These are phyloP conservation scores for Penaeus chinensis DNA, from an alignment of 1,140 invertebrate genomes.

Conservation along the genomic window DNA sequence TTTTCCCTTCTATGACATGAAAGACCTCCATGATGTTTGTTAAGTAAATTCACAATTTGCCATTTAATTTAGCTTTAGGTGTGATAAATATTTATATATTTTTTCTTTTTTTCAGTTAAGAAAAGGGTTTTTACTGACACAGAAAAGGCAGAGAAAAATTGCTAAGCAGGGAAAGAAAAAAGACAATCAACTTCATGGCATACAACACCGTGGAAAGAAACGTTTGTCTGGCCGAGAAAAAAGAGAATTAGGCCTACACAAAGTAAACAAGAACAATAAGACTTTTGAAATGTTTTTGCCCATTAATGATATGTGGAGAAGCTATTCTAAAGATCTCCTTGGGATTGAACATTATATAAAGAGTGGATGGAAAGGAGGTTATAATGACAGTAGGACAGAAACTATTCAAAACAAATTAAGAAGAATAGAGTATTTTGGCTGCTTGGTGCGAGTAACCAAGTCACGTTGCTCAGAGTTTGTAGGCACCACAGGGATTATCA, in stretches of 20 bases:
- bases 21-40: too few relatives aligned
- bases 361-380: slow-evolving; percentile 44
- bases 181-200: too few relatives aligned
- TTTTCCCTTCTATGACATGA: too few relatives aligned
- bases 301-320: slow-evolving; percentile 57
- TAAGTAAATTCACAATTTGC: too few relatives aligned
- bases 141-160: too few relatives aligned
- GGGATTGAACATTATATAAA: slow-evolving; percentile 40
- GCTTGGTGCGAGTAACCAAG: slow-evolving; percentile 48
- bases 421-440: slow-evolving; percentile 62
- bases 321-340: slow-evolving; percentile 52
- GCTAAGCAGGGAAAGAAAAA: too few relatives aligned
- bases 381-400: slow-evolving; percentile 41
- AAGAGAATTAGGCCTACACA: slow-evolving; percentile 53
- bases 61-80: too few relatives aligned
- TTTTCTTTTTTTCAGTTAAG: too few relatives aligned
- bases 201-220: not conserved
- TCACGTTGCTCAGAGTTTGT: slow-evolving; percentile 56
- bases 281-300: slow-evolving; percentile 56
- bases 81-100: too few relatives aligned
- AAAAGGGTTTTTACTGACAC: too few relatives aligned
- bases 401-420: slow-evolving; percentile 53
- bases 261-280: slow-evolving; percentile 45
- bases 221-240: slow-evolving; percentile 48
- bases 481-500: slow-evolving; percentile 54